Conservation (phyloP, 2,113 vertebrate species). For the Notothenia rossii region DNA sequence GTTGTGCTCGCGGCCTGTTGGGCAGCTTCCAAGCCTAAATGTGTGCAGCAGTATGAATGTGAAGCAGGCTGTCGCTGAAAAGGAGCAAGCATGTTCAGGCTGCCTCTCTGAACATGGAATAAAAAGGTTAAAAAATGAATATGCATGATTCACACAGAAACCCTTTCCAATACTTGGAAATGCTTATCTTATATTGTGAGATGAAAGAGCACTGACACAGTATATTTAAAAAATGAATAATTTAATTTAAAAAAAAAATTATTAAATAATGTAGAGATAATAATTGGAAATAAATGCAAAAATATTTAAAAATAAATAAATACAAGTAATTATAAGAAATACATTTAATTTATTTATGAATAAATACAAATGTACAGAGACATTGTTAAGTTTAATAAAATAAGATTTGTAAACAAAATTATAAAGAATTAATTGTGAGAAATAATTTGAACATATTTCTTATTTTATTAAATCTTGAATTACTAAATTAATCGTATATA, state of each 20-base stretch:
- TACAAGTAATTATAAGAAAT: too few species aligned
- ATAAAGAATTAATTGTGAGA: background rate
- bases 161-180: background rate
- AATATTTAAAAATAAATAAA: too few species aligned
- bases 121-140: slow-evolving; percentile 51
- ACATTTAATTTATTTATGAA: too few species aligned
- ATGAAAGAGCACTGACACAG: background rate
- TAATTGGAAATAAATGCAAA: background rate
- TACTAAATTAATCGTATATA: too few species aligned
- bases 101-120: background rate
- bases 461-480: too few species aligned
- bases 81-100: slow-evolving; percentile 18
- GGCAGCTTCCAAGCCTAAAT: slow-evolving; percentile 20
- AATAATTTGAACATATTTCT: too few species aligned
- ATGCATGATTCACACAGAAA: slow-evolving; percentile 24
- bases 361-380: too few species aligned
- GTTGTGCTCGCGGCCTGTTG: slow-evolving; percentile 3
- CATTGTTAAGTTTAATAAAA: too few species aligned
- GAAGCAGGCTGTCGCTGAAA: slow-evolving; percentile 16
- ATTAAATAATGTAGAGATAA: too few species aligned
- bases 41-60: slow-evolving; percentile 33
- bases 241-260: background rate
- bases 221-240: background rate
- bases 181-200: background rate
- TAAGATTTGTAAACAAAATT: too few species aligned